A percentile compares a stretch with the other conserved stretches of the same genome.
phyloP scores from a whole-genome alignment of 2,888 invertebrate genomes.

The Acanthococcus lagerstroemiae region DNA sequence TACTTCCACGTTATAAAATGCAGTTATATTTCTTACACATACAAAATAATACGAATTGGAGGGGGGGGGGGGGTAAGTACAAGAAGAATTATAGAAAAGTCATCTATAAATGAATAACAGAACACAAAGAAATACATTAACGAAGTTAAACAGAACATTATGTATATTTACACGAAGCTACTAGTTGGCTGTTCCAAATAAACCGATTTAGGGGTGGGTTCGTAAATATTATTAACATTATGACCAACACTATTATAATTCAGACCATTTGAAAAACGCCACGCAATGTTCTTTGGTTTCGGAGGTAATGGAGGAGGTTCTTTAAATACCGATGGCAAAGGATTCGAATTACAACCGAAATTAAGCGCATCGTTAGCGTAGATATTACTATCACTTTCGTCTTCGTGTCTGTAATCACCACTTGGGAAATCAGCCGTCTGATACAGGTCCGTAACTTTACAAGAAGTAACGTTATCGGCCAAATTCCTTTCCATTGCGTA shows the following conservation, averaged over 20 bases:
- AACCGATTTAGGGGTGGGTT: conserved; percentile 36
- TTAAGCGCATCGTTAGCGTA: conserved; percentile 29
- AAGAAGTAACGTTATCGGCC: conserved; percentile 4
- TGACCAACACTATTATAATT: conserved; percentile 21
- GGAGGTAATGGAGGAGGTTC: conserved; percentile 62
- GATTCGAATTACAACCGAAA: neutral
- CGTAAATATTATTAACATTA: conserved; percentile 21
- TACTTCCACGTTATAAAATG: too few relatives aligned
- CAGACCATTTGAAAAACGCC: conserved; percentile 40
- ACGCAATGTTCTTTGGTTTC: conserved; percentile 60
- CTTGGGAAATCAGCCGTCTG: conserved; percentile 2
- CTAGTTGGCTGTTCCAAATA: conserved; percentile 55
- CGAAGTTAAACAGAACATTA: too few relatives aligned
- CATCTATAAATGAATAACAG: too few relatives aligned
- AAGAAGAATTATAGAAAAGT: too few relatives aligned
- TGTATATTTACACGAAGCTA: conserved; percentile 54
- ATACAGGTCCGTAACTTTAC: neutral
- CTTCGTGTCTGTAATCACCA: neutral
- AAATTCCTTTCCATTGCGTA: conserved; percentile 11
- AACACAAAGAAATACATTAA: too few relatives aligned
- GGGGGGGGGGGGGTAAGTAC: too few relatives aligned
- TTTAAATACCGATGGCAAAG: conserved; percentile 27
- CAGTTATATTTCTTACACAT: too few relatives aligned
- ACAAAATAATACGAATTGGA: too few relatives aligned
- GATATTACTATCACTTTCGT: conserved; percentile 4